These are phyloP conservation scores for Dolichallabes microphthalmus DNA, from an alignment of 2,113 vertebrate genomes.

Conservation along the genomic window DNA sequence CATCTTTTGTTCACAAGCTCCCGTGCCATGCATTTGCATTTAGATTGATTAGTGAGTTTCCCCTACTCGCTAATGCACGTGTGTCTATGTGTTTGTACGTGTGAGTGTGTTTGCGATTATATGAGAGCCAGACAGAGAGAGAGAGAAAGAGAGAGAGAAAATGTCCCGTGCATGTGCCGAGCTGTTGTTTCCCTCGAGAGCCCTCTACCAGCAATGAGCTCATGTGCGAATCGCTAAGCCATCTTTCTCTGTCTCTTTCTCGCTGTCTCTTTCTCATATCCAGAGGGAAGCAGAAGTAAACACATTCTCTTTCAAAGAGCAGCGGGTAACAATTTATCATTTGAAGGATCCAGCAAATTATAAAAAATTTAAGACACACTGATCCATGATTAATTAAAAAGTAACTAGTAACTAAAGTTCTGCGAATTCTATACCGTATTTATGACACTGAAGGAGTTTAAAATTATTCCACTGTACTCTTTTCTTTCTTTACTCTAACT, in stretches of 20 bases:
- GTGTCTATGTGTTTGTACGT: conserved; percentile 37
- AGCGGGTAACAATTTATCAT: not conserved
- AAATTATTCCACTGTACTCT: not conserved
- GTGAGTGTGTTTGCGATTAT: conserved; percentile 15
- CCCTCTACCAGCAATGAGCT: conserved; percentile 40
- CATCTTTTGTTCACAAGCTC: conserved; percentile 47
- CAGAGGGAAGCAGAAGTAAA: conserved; percentile 26
- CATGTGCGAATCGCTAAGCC: conserved; percentile 36
- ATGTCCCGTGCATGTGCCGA: conserved; percentile 35
- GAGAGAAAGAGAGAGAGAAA: not conserved
- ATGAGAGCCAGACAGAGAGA: not conserved
- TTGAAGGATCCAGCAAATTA: conserved; percentile 6
- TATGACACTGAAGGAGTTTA: not conserved
- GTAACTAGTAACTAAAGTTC: no score
- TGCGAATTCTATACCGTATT: not conserved
- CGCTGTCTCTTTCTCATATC: not conserved
- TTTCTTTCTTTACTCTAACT: not conserved
- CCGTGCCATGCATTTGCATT: conserved; percentile 67
- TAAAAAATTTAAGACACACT: not conserved
- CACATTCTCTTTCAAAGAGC: not conserved
- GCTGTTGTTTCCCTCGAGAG: conserved; percentile 39
- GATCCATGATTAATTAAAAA: not conserved
- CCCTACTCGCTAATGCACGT: conserved; percentile 60
- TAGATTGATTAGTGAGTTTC: conserved; percentile 72
- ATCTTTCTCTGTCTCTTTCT: not conserved